Percentiles rank a stretch among this genome's conserved stretches.
Conservation (phyloP, 2,888 invertebrate species). For the Laothoe populi region DNA sequence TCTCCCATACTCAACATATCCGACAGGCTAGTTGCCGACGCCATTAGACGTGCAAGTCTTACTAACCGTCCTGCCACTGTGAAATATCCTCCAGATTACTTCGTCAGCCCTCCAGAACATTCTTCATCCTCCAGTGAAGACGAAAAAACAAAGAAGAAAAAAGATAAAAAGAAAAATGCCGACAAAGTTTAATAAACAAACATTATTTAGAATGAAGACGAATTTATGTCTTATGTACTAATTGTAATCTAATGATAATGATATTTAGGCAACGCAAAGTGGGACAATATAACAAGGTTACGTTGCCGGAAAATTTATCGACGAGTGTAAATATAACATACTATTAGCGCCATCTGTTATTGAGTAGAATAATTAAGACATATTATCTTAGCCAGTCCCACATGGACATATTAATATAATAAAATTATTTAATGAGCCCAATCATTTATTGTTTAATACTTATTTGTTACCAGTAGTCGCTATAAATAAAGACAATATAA, state of each 20-base stretch:
- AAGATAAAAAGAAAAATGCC: constrained; percentile 41
- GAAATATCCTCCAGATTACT: constrained; percentile 75
- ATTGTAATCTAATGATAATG: background rate
- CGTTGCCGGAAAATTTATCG: background rate
- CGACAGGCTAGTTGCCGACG: constrained; percentile 73
- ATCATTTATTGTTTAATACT: no score
- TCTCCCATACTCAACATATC: constrained; percentile 64
- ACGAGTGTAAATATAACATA: background rate
- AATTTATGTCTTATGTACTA: background rate
- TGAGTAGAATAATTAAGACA: constrained; percentile 45
- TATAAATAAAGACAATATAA: no score
- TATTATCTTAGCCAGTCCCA: background rate
- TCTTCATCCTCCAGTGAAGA: constrained; percentile 74
- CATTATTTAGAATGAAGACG: background rate
- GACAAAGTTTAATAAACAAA: constrained; percentile 25
- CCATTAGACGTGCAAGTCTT: constrained; percentile 70
- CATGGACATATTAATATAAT: background rate
- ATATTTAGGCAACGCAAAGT: background rate
- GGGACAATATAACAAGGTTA: background rate
- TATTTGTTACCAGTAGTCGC: no score
- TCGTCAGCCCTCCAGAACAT: constrained; percentile 62
- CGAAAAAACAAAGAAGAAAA: constrained; percentile 51
- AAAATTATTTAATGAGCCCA: background rate
- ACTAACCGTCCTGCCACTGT: constrained; percentile 67
- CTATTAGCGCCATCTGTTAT: constrained; percentile 57